Evolutionary conservation across 2,888 invertebrate genomes (phyloP), one percentile per base, ranked within the genome.

Genomic region (Tenthredo notha): DNA sequence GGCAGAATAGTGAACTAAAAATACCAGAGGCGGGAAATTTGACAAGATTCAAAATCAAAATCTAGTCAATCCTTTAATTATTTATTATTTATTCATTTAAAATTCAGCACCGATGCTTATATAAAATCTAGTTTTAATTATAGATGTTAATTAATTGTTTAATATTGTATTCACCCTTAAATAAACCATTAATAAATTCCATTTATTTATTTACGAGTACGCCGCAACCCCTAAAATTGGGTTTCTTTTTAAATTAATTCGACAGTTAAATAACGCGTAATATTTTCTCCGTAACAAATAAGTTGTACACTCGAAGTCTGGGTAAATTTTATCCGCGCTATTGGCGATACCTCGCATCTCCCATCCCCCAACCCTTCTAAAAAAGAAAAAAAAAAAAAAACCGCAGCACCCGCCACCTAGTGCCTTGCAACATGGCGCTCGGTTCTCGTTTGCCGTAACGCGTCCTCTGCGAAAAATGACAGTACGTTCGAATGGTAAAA

Each of bases 391-490:
- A 47, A 21, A 7, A 18, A 47, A 21, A 7, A 6, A 33, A 4
- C 50, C 29, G 77, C 29, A 50, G 21, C 40, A 74, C 74, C 77
- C 50, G 77, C 77, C 77, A 80, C 80, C 86, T 86, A 86, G 87
- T 87, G 88, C 86, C 88, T 87, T 86, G 70, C 84, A 88, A 88
- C 85, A 88, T 88, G 88, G 88, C 88, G 88, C 77, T 85, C 12
- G 83, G 54, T 85, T 80, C 84, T 40, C 82, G 86, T 85, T 87
- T 85, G 87, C 85, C 86, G 85, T 85, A 54, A 54, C 89, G 88
- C 87, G 87, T 87, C 84, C 84, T 72, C 82, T 65, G 84, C 50
- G 78, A 86, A 87, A 84, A 85, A 88, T 87, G 88, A 85, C 70
- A 84, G 87, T 85, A 84, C 87, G 86, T 65, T 80, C 40, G 84